Percentiles rank a stretch among this genome's conserved stretches.
phyloP scores from a whole-genome alignment of 2,113 vertebrate genomes.

The Chroicocephalus ridibundus region DNA sequence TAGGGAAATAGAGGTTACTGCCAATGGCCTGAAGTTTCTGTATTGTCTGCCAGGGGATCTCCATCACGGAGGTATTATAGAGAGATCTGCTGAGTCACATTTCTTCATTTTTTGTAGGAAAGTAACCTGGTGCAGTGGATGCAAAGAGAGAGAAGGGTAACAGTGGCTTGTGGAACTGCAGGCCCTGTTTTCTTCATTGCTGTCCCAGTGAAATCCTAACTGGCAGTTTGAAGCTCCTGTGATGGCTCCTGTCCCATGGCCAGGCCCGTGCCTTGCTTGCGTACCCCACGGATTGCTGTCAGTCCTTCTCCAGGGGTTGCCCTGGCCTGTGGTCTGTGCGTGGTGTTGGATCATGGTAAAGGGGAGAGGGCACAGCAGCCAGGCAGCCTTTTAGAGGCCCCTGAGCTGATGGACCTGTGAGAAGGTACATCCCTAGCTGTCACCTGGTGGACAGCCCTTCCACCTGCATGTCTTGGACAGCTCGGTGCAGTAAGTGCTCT shows the following conservation, averaged over 20 bases:
- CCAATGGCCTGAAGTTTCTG: background rate
- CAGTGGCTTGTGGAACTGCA: background rate
- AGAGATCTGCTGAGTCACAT: background rate
- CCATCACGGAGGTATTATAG: background rate
- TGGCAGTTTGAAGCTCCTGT: background rate
- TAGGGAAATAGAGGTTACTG: background rate
- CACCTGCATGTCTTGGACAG: background rate
- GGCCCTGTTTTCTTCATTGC: background rate
- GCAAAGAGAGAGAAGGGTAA: background rate
- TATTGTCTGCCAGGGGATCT: background rate
- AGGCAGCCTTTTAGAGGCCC: background rate
- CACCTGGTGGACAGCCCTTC: background rate
- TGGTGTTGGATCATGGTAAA: background rate
- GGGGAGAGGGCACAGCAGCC: background rate
- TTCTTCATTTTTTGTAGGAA: background rate
- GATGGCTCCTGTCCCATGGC: background rate
- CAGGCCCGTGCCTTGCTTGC: background rate
- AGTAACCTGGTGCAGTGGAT: background rate
- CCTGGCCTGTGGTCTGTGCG: background rate
- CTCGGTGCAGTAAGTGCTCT: background rate
- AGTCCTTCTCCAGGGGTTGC: background rate
- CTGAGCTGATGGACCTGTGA: background rate
- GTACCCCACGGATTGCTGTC: background rate
- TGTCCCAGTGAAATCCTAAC: background rate
- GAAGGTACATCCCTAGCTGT: background rate